A percentile compares a stretch with the other conserved stretches of the same genome.
Conservation (phyloP, 2,797 vertebrate genomes). For the Heteromormyrus szaboi region DNA sequence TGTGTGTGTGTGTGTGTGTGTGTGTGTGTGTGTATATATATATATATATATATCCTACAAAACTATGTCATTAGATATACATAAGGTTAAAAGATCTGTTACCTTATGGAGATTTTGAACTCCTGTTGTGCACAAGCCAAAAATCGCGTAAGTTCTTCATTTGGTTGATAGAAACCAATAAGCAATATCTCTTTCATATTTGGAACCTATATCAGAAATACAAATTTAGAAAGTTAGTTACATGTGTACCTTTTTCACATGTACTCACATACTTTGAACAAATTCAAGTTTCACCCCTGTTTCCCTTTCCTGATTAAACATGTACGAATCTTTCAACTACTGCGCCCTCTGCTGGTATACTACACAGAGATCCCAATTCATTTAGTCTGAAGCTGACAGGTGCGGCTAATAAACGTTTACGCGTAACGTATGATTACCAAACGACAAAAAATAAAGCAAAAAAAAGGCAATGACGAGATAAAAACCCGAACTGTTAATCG, state of each 20-base stretch:
- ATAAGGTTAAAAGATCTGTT: conserved; percentile 20
- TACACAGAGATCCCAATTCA: neutral
- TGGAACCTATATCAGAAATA: conserved; percentile 63
- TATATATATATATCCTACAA: neutral
- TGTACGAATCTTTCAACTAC: neutral
- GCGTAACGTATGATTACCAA: neutral
- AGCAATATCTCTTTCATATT: conserved; percentile 93
- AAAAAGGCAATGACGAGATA: neutral
- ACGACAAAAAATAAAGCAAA: neutral
- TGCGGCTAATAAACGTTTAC: neutral
- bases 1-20: too few species aligned
- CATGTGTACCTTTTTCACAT: neutral
- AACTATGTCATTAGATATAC: neutral
- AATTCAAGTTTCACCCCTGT: neutral
- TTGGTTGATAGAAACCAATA: conserved; percentile 93
- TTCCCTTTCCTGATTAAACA: neutral
- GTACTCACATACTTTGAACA: neutral
- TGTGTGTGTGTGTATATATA: too few species aligned
- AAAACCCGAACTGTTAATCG: neutral
- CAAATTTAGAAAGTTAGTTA: neutral
- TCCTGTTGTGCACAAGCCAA: conserved; percentile 80
- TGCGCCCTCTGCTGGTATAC: neutral
- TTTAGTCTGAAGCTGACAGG: neutral
- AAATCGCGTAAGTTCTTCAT: conserved; percentile 85
- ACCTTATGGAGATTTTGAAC: conserved; percentile 89